Base-by-base conservation (phyloP, 2,888 invertebrate species). In the Leptinotarsa juncta region DNA sequence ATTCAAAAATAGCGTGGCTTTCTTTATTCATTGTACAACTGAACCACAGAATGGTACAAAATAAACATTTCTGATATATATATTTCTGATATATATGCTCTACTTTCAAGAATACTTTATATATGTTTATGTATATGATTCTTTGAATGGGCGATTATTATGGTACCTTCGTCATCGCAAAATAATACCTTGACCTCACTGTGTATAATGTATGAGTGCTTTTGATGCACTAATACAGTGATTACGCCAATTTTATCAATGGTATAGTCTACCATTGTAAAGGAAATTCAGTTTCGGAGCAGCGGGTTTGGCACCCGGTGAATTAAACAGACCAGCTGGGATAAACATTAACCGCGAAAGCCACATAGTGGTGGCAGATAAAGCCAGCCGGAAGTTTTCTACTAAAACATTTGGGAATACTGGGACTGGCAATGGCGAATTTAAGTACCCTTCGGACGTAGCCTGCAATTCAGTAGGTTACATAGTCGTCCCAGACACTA, bases 371-470 rank as follows among this genome's bases (percentile, higher is more conserved):
- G 97, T 98, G 18, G 95, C 96, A 15, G 98, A 98, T 87, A 98
- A 98, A 93, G 18, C 89, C 91, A 67, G 92, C 93, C 70, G 98
- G 98, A 7, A 90, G 26, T 32, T 97, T 95, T 85, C 88, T 97
- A 23, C 89, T 93, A 42, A 93, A 42, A 93, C 93, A 32, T 32
- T 32, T 7, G 32, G 7, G 7, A 32, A 32, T 7, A 32, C 7
- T 32, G 98, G 98, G 23, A 92, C 92, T 78, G 93, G 94, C 77
- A 92, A 92, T 82, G 97, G 97, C 1, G 95, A 97, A 86, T 98
- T 98, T 86, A 96, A 97, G 85, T 98, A 98, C 88, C 98, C 98
- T 0, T 98, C 98, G 98, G 98, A 97, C 88, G 96, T 98, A 5
- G 97, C 97, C 14, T 94, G 94, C 15, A 97, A 96, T 86, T 89